A percentile compares a stretch with the other conserved stretches of the same genome.
Conservation (phyloP, 2,113 vertebrate genomes). For the Craseonycteris thonglongyai region DNA sequence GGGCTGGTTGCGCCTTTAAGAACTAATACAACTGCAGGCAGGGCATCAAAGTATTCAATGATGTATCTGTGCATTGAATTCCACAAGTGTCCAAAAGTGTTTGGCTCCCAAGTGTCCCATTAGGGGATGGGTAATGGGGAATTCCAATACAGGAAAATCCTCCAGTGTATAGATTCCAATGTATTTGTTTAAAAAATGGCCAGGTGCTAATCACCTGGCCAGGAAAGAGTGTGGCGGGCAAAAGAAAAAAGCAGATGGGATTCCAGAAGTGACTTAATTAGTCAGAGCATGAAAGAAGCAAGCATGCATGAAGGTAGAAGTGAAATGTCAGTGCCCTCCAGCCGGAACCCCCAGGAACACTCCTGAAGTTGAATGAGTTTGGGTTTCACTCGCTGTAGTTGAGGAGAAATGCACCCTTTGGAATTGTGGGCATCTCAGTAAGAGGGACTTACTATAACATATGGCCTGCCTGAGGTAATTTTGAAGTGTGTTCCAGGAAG, state of each 20-base stretch:
- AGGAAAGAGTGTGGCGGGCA: neutral
- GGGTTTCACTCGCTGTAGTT: accelerated
- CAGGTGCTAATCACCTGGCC: too few species aligned
- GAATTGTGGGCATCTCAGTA: accelerated
- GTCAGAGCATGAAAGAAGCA: neutral
- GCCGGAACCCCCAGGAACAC: neutral
- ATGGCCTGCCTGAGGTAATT: accelerated
- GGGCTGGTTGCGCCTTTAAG: neutral
- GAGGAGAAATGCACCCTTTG: accelerated
- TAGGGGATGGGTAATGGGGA: neutral
- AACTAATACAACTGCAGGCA: accelerated
- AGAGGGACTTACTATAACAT: accelerated
- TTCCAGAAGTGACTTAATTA: neutral
- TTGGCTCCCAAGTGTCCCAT: neutral
- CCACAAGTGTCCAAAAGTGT: neutral
- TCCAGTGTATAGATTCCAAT: neutral
- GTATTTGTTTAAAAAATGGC: neutral
- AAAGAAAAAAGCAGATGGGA: neutral
- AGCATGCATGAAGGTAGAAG: accelerated
- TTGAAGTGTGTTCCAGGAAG: neutral
- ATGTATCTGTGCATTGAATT: neutral
- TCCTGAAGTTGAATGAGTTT: neutral
- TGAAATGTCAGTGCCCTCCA: too few species aligned
- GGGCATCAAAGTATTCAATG: accelerated
- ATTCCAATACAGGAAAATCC: neutral